Evolutionary conservation across 2,797 vertebrate species (phyloP).

Genomic region (Melanotaenia parkinsoni): DNA sequence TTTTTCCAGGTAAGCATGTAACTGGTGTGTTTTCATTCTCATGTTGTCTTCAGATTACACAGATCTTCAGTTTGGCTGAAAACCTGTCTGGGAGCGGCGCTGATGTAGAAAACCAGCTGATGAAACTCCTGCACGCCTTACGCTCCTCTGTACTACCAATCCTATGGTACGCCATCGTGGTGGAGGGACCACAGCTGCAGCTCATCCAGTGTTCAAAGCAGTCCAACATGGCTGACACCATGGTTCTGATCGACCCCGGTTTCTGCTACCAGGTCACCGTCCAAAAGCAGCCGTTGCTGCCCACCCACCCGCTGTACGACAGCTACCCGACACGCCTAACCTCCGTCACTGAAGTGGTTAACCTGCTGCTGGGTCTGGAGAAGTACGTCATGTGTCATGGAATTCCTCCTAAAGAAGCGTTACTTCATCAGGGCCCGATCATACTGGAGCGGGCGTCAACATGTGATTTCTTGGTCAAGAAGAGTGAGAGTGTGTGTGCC

Average conservation of each 20-base stretch:
- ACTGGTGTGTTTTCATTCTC: too few species aligned
- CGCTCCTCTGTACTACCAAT: conserved; percentile 73
- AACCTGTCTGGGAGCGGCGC: background rate
- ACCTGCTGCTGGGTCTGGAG: conserved; percentile 81
- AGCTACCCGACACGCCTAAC: conserved; percentile 67
- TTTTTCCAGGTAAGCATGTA: background rate
- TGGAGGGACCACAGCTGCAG: conserved; percentile 81
- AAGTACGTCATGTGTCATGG: conserved; percentile 80
- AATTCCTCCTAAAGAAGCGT: too few species aligned
- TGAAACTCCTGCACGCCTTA: conserved; percentile 74
- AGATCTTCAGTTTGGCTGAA: conserved; percentile 82
- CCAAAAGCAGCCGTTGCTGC: conserved; percentile 83
- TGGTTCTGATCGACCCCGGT: conserved; percentile 79
- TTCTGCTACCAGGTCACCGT: conserved; percentile 81
- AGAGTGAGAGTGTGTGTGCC: conserved; percentile 64
- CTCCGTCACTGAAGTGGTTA: conserved; percentile 65
- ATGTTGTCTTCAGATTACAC: conserved; percentile 76
- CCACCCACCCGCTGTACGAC: conserved; percentile 81
- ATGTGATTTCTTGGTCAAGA: conserved; percentile 81
- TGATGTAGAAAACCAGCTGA: conserved; percentile 72
- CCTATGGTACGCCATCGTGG: conserved; percentile 82
- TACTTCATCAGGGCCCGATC: conserved; percentile 49
- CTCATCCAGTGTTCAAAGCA: conserved; percentile 84
- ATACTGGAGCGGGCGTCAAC: conserved; percentile 80
- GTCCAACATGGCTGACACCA: conserved; percentile 83